phyloP scores from a whole-genome alignment of 2,113 vertebrate species.

The Hystrix brachyura region DNA sequence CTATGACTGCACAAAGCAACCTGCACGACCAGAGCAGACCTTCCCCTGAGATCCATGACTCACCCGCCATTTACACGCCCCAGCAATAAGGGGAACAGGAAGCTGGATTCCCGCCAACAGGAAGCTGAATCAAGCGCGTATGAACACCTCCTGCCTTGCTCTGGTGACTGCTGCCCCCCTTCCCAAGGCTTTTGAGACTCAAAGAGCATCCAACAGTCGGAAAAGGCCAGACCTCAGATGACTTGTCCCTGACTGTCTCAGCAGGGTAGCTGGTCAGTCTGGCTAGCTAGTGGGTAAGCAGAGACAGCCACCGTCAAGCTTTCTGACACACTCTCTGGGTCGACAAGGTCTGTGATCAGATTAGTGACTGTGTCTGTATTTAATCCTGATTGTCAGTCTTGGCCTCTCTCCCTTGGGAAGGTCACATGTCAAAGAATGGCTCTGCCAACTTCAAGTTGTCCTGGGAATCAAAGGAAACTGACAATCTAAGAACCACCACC shows the following conservation, averaged over 20 bases:
- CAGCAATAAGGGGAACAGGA: neutral
- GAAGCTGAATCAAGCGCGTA: neutral
- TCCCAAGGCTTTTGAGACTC: neutral
- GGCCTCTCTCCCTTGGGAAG: neutral
- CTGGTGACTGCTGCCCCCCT: neutral
- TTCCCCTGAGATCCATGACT: neutral
- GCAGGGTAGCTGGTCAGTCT: neutral
- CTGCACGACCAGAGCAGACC: neutral
- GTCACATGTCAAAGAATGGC: neutral
- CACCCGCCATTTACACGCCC: neutral
- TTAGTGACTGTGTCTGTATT: neutral
- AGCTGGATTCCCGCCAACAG: neutral
- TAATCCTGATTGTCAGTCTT: neutral
- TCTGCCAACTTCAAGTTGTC: neutral
- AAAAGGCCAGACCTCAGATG: neutral
- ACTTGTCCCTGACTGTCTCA: neutral
- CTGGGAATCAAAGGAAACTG: neutral
- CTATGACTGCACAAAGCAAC: neutral
- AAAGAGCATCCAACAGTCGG: neutral
- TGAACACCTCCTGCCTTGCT: too few species aligned
- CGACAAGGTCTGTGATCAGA: neutral
- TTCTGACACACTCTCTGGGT: neutral
- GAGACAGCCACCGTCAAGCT: neutral
- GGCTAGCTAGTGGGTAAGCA: neutral
- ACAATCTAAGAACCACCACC: neutral